Percentiles rank a stretch among this genome's conserved stretches.
These are phyloP conservation scores for Cheiracanthium punctorium DNA, from an alignment of 2,888 invertebrate genomes.

Conservation along the genomic window DNA sequence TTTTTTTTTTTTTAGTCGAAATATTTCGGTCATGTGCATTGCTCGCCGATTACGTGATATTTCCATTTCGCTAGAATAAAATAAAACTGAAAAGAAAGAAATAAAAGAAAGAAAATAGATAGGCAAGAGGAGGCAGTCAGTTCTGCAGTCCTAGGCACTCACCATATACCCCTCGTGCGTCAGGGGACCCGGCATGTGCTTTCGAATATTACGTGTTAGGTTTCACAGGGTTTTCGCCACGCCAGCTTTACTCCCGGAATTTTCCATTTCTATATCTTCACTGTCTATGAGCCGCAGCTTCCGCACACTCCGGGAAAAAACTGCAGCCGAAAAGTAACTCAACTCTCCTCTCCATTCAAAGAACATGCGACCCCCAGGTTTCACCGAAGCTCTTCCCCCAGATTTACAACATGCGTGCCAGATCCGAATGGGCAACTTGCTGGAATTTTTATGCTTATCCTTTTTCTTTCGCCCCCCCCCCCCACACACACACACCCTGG, in stretches of 20 bases:
- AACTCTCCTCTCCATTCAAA: constrained; percentile 50
- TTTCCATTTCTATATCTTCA: constrained; percentile 64
- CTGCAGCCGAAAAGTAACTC: constrained; percentile 43
- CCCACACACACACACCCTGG: background rate
- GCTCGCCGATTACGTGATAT: constrained; percentile 70
- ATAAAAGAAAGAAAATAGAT: constrained; percentile 45
- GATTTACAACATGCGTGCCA: constrained; percentile 54
- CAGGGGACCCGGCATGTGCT: constrained; percentile 63
- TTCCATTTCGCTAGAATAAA: constrained; percentile 68
- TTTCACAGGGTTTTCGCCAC: constrained; percentile 70
- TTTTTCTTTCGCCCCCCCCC: background rate
- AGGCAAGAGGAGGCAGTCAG: constrained; percentile 27
- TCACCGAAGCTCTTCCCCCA: constrained; percentile 24
- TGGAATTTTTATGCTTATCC: constrained; percentile 32
- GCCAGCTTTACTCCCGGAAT: constrained; percentile 67
- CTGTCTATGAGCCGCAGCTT: constrained; percentile 47
- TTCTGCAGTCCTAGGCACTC: constrained; percentile 44
- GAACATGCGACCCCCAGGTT: constrained; percentile 37
- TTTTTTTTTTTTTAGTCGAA: constrained; percentile 43
- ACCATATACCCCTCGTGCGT: constrained; percentile 34
- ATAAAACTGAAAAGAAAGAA: constrained; percentile 40
- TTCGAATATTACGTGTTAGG: constrained; percentile 68
- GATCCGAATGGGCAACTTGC: constrained; percentile 14
- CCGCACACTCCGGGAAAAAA: background rate
- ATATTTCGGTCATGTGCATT: constrained; percentile 68